Evolutionary conservation across 2,888 invertebrate genomes (phyloP).

Genomic region (Eulithis prunata): DNA sequence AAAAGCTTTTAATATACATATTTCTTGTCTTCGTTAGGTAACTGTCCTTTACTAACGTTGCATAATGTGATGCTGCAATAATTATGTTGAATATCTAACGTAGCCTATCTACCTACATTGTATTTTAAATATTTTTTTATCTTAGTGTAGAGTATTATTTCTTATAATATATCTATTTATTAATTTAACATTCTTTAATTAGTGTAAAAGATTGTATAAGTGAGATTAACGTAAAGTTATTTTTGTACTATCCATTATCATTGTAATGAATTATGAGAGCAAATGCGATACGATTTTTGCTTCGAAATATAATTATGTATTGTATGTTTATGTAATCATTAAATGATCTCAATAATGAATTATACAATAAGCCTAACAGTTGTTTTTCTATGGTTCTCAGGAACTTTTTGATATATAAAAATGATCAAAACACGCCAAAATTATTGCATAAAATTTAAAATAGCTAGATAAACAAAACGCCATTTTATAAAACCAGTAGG

Average conservation of each 20-base stretch:
- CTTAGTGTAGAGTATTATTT: conserved; percentile 28
- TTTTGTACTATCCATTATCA: conserved; percentile 63
- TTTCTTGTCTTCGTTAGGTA: neutral
- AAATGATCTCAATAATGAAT: conserved; percentile 64
- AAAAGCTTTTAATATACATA: neutral
- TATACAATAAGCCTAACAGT: conserved; percentile 47
- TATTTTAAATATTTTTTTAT: conserved; percentile 26
- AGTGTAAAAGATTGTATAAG: conserved; percentile 66
- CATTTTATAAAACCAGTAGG: conserved; percentile 67
- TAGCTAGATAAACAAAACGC: conserved; percentile 62
- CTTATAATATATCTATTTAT: conserved; percentile 40
- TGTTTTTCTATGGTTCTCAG: conserved; percentile 47
- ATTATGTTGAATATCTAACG: conserved; percentile 15
- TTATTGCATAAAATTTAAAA: conserved; percentile 55
- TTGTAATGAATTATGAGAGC: conserved; percentile 19
- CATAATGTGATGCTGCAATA: neutral
- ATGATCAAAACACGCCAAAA: conserved; percentile 55
- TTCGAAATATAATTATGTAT: conserved; percentile 36
- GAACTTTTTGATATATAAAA: conserved; percentile 41
- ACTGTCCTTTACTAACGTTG: neutral
- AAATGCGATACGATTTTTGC: conserved; percentile 31
- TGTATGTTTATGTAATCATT: conserved; percentile 46
- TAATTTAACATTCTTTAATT: conserved; percentile 49
- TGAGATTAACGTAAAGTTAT: conserved; percentile 77
- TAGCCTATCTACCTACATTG: neutral